Evolutionary conservation across 30 jellyfish, hydroid and myxozoan genomes (phyloP), one percentile per base, ranked within the genome.

Genomic region (Pseudorhiza aurosa): DNA sequence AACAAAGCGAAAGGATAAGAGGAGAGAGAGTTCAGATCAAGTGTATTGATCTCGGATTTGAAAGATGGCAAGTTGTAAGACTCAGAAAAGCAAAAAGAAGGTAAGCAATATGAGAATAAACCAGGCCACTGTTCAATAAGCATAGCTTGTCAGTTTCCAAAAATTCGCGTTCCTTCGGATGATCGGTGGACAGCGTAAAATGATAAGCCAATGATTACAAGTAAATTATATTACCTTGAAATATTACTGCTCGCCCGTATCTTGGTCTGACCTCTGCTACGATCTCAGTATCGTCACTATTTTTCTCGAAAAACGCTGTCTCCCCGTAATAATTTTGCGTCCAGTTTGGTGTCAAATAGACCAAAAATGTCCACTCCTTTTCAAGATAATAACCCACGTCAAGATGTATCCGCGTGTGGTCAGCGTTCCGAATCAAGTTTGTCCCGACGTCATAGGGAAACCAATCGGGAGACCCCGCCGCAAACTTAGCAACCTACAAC

Each of bases 361-460:
- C 91, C 28, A 91, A 58, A 68, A 77, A 84, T 21, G 98, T 91
- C 90, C 90, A 91, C 64, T 91, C 98, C 30, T 72, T 69, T 35
- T 91, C 98, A 45, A 56, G 70, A 44, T 39, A 60, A 25, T 26
- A 32, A 32, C 95, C 44, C 0, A 64, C 67, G 60, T 91, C 98
- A 40, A 70, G 78, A 74, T 91, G 98, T 65, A 91, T 91, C 21
- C 93, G 55, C 0, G 98, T 77, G 58, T 83, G 96, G 79, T 91
- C 98, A 0, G 96, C 93, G 67, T 77, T 91, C 12, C 98, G 98
- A 4, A 91, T 69, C 74, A 91, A 53, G 64, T 91, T 91, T 17
- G 91, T 85, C 18, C 91, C 73, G 36, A 91, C 98, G 27, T 91
- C 98, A 73, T 91, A 91, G 4, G 98, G 98, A 58, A 91, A 91